Percentiles rank a stretch among this genome's conserved stretches.
phyloP scores from a whole-genome alignment of 2,113 vertebrate species.

The Chrysochloris asiatica region DNA sequence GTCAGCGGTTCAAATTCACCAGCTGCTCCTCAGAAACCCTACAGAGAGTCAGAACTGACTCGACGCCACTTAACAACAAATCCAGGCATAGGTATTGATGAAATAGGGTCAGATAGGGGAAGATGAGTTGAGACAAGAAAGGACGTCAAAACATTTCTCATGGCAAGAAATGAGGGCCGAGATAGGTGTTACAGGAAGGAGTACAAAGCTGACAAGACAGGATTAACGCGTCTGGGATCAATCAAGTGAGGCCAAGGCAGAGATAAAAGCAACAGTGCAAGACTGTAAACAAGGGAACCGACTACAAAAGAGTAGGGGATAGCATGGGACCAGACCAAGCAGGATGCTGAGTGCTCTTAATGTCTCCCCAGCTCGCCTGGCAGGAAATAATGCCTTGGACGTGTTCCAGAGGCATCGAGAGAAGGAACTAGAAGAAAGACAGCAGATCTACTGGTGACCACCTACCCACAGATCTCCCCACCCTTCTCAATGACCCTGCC shows the following conservation, averaged over 20 bases:
- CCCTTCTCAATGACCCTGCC: neutral
- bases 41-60: no score
- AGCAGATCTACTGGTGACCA: conserved; percentile 84
- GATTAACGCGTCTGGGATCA: neutral
- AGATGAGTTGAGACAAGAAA: neutral
- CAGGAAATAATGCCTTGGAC: conserved; percentile 73
- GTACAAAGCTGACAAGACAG: neutral
- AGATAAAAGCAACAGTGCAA: neutral
- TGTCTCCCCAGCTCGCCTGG: conserved; percentile 81
- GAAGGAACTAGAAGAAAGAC: conserved; percentile 85
- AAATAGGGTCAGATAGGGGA: neutral
- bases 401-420: conserved; percentile 84
- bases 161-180: neutral
- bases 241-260: neutral
- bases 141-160: neutral
- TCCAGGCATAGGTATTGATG: neutral
- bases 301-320: neutral
- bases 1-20: no score
- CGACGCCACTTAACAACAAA: no score
- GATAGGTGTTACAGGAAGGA: neutral
- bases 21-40: no score
- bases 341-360: neutral
- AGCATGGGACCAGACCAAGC: neutral
- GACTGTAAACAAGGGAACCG: neutral
- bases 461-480: neutral